Evolutionary conservation across 2,797 vertebrate genomes (phyloP).

Genomic region (Micromesistius poutassou): DNA sequence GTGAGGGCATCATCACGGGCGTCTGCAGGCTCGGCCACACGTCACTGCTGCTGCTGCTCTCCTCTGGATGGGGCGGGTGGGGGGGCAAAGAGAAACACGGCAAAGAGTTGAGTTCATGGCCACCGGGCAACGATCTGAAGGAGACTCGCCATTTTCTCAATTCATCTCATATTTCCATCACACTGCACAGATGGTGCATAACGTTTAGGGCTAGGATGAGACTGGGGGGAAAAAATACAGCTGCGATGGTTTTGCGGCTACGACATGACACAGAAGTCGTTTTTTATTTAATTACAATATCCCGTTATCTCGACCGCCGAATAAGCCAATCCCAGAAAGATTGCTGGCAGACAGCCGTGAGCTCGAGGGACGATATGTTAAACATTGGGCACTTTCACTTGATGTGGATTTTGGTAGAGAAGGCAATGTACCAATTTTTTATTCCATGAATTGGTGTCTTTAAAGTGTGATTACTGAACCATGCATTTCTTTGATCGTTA

Average conservation of each 20-base stretch:
- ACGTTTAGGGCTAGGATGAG: neutral
- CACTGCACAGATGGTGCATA: neutral
- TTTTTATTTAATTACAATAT: neutral
- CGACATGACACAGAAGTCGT: neutral
- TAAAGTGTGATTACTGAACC: conserved; percentile 2
- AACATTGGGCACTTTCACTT: neutral
- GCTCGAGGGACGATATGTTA: neutral
- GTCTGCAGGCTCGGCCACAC: conserved; percentile 94
- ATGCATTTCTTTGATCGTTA: neutral
- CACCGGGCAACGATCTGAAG: neutral
- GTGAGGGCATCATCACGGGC: conserved; percentile 95
- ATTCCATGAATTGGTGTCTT: neutral
- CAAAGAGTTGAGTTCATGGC: neutral
- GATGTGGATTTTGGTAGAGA: neutral
- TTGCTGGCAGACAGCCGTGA: neutral
- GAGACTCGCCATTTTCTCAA: neutral
- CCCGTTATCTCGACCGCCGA: neutral
- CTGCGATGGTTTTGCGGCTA: neutral
- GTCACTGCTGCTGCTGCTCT: conserved; percentile 88
- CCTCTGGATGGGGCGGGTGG: conserved; percentile 74
- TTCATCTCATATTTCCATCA: neutral
- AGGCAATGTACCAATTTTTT: neutral
- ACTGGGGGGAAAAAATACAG: neutral
- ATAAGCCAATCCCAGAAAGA: neutral
- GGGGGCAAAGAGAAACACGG: neutral